Base-by-base conservation (phyloP, 2,113 vertebrate species). In the Tragelaphus strepsiceros region DNA sequence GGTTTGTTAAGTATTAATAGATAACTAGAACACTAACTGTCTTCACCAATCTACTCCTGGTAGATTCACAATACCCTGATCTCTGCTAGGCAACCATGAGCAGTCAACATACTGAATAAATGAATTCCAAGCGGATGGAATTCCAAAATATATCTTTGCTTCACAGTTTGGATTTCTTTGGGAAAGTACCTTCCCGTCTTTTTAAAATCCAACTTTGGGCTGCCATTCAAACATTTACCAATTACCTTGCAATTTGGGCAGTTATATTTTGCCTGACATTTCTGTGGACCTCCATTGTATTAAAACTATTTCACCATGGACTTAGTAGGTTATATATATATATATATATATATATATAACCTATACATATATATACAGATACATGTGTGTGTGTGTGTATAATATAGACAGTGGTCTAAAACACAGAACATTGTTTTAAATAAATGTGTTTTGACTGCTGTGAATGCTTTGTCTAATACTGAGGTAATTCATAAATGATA, bases 221-320 rank as follows among this genome's bases (percentile, higher is more conserved):
- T 96, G 51, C 81, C 88, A 92, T 96, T 94, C 26, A 97, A 88
- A 97, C 19, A 94, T 88, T 90, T 82, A 83, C 14, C 13, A 3
- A 93, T 91, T 89, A 77, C 58, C 43, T 89, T 95, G 51, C 32
- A 88, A 97, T 88, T 97, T 96, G 88, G 92, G 94, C 81, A 84
- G 28, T 49, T 80, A 30, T 0, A 0, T 59, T 91, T 97, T 91
- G 71, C 64, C 88, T 97, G 90, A 95, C 56, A 98, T 56, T 51
- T 97, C 94, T 85, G 53, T 88, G 94, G 96, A 96, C 17, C 61
- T 86, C 92, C 88, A 95, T 98, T 98, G 46, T 96, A 93, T 92
- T 92, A 98, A 98, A 98, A 97, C 35, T 83, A 62, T 78, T 91
- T 98, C 97, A 98, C 30, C 81, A 71, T 93, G 74, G 91, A 88